A percentile compares a stretch with the other conserved stretches of the same genome.
Evolutionary conservation across 1,140 invertebrate genomes (phyloP).

Genomic region (Idris sp.): DNA sequence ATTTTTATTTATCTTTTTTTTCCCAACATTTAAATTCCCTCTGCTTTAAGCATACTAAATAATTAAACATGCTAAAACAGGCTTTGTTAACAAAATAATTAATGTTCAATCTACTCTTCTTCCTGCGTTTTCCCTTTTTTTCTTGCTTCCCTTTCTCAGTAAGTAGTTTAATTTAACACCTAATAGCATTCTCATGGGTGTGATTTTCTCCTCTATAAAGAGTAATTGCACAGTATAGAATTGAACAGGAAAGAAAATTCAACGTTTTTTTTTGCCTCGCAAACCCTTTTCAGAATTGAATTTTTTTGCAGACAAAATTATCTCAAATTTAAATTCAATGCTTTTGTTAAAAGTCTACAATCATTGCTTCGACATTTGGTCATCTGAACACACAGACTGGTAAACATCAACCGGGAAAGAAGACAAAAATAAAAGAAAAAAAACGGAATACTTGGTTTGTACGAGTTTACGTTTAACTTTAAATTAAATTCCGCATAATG

Average conservation of each 20-base stretch:
- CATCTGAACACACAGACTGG: no score
- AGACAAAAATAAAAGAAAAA: no score
- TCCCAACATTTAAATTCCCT: background rate
- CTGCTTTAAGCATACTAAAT: no score
- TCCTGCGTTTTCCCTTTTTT: conserved; percentile 16
- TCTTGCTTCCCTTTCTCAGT: conserved; percentile 1
- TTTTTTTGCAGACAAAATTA: no score
- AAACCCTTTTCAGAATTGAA: background rate
- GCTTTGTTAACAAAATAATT: conserved; percentile 43
- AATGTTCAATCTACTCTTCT: conserved; percentile 27
- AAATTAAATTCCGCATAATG: conserved; percentile 62
- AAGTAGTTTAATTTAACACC: conserved; percentile 40
- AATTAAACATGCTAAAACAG: conserved; percentile 10
- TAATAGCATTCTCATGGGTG: conserved; percentile 43
- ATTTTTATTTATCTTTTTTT: background rate
- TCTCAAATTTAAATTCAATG: no score
- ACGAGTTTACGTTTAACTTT: conserved; percentile 50
- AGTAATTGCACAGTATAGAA: conserved; percentile 31
- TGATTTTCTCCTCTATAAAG: conserved; percentile 38
- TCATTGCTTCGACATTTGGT: no score
- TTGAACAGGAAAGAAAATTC: conserved; percentile 30
- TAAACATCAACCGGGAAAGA: no score
- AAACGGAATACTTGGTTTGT: conserved; percentile 10
- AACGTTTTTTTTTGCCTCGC: background rate
- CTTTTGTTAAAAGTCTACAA: no score